phyloP scores from a whole-genome alignment of 2,113 vertebrate genomes.

The Clarias macrocephalus region DNA sequence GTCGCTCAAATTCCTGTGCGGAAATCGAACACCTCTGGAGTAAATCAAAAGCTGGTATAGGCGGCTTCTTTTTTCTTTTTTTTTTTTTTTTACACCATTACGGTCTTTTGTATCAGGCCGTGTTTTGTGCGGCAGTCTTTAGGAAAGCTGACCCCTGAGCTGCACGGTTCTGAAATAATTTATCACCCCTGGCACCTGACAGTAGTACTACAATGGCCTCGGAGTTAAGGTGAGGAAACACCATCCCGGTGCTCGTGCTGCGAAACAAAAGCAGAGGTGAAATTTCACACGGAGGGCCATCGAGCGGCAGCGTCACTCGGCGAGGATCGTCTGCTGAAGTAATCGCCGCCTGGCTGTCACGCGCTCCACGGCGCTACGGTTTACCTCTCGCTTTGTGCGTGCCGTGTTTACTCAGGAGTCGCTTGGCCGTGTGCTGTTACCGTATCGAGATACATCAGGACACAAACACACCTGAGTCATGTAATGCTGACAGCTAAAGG shows the following conservation, averaged over 20 bases:
- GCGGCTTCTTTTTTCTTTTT: not conserved
- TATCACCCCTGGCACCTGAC: slow-evolving; percentile 45
- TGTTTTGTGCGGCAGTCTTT: slow-evolving; percentile 32
- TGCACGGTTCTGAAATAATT: slow-evolving; percentile 49
- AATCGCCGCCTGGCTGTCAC: slow-evolving; percentile 49
- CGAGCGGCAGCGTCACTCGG: slow-evolving; percentile 35
- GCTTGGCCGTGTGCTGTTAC: slow-evolving; percentile 45
- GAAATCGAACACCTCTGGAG: slow-evolving; percentile 23
- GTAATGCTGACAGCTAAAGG: not conserved
- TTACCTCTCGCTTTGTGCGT: slow-evolving; percentile 40
- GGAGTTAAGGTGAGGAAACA: slow-evolving; percentile 46
- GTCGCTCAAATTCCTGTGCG: slow-evolving; percentile 28
- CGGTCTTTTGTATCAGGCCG: slow-evolving; percentile 34
- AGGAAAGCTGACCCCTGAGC: slow-evolving; percentile 52
- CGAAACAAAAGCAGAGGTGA: slow-evolving; percentile 53
- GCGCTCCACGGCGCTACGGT: slow-evolving; percentile 26
- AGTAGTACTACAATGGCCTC: slow-evolving; percentile 41
- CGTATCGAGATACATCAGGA: slow-evolving; percentile 39
- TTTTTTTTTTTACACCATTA: slow-evolving; percentile 28
- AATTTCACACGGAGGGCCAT: slow-evolving; percentile 54
- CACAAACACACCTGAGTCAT: slow-evolving; percentile 24
- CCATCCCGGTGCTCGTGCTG: slow-evolving; percentile 43
- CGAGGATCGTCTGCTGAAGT: slow-evolving; percentile 29
- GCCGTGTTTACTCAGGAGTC: slow-evolving; percentile 34
- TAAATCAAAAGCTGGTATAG: slow-evolving; percentile 39